These are phyloP conservation scores for Spermophilus dauricus DNA, from an alignment of 2,113 vertebrate species.

Conservation along the genomic window DNA sequence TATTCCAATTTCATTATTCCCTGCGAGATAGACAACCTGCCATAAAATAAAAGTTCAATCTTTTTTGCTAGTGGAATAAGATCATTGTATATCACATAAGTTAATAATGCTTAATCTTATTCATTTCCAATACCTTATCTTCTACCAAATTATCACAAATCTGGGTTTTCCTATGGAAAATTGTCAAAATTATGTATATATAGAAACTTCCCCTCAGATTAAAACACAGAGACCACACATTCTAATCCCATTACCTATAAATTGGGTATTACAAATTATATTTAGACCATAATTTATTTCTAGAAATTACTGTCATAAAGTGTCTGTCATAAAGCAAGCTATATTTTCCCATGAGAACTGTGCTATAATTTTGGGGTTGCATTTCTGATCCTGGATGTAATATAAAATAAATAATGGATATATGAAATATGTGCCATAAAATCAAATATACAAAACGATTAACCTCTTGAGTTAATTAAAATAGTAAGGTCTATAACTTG, in stretches of 20 bases:
- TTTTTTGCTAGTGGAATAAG: background rate
- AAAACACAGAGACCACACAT: background rate
- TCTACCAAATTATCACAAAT: background rate
- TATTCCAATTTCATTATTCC: background rate
- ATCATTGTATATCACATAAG: background rate
- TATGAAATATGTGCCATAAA: constrained; percentile 58
- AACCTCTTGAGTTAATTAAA: constrained; percentile 77
- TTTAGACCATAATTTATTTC: constrained; percentile 34
- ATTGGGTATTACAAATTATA: constrained; percentile 30
- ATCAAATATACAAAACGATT: constrained; percentile 65
- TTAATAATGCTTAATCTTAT: constrained; percentile 42
- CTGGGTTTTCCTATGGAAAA: background rate
- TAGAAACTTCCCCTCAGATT: background rate
- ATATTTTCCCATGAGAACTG: constrained; percentile 34
- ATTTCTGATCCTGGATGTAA: constrained; percentile 42
- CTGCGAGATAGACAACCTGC: background rate
- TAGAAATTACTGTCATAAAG: constrained; percentile 58
- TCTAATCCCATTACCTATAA: constrained; percentile 22
- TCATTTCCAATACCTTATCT: background rate
- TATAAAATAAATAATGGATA: constrained; percentile 60
- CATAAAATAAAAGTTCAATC: constrained; percentile 7
- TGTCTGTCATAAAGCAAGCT: constrained; percentile 25
- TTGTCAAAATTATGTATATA: constrained; percentile 8
- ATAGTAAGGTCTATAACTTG: constrained; percentile 47
- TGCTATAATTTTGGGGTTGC: background rate